Percentiles rank a stretch among this genome's conserved stretches.
Evolutionary conservation across 2,113 vertebrate genomes (phyloP).

Genomic region (Corythornis cristatus): DNA sequence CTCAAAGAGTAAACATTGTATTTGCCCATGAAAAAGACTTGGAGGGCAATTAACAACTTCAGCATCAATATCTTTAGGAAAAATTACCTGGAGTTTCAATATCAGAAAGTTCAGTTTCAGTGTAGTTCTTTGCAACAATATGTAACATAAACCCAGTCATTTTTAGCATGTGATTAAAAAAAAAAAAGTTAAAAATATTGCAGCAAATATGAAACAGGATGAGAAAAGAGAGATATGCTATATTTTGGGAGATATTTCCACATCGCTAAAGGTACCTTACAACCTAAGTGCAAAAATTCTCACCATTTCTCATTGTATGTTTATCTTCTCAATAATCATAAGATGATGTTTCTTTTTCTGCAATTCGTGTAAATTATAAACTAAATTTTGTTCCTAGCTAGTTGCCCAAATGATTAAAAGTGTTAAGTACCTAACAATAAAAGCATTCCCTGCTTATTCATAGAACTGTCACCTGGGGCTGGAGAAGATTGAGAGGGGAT

Average conservation of each 20-base stretch:
- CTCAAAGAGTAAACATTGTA: neutral
- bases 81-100: neutral
- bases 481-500: no score
- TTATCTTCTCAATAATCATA: neutral
- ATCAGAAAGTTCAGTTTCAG: neutral
- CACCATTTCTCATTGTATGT: neutral
- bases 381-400: neutral
- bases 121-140: neutral
- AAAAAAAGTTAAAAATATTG: neutral
- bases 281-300: neutral
- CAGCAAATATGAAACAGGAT: neutral
- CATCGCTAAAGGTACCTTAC: neutral
- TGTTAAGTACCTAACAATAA: neutral
- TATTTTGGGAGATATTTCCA: neutral
- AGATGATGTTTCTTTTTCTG: neutral
- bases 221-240: neutral
- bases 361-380: neutral
- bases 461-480: neutral
- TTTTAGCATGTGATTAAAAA: neutral
- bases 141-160: neutral
- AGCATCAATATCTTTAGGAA: neutral
- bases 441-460: neutral
- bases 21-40: neutral
- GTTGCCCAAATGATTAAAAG: neutral
- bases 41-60: neutral